phyloP scores from a whole-genome alignment of 1,140 invertebrate genomes.

The Lepidurus arcticus region DNA sequence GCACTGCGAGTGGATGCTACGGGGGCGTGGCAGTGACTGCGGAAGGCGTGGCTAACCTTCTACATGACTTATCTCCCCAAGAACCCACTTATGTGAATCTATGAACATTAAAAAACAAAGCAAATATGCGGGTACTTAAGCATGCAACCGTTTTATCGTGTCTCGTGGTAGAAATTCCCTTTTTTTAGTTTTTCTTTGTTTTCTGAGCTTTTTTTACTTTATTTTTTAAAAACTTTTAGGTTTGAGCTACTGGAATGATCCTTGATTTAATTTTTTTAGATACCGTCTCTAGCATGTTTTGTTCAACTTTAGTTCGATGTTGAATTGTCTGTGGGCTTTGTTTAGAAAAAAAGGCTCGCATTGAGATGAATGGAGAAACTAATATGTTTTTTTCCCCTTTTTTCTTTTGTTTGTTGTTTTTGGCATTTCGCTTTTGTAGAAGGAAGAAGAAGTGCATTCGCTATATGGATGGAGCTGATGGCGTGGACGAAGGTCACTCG shows the following conservation, averaged over 20 bases:
- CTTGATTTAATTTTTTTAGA: no score
- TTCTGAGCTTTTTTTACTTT: background rate
- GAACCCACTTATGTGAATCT: slow-evolving; percentile 89
- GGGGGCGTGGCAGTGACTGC: background rate
- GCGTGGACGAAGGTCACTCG: slow-evolving; percentile 60
- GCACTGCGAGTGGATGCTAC: background rate
- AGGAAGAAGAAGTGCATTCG: slow-evolving; percentile 98
- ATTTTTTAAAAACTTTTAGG: no score
- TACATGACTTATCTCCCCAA: slow-evolving; percentile 57
- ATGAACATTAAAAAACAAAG: slow-evolving; percentile 48
- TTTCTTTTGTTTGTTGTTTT: slow-evolving; percentile 11
- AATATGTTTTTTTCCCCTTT: no score
- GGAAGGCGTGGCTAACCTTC: slow-evolving; percentile 11
- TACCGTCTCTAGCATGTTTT: no score
- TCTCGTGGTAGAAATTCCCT: background rate
- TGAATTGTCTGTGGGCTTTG: no score
- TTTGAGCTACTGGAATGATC: no score
- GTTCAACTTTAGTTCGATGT: no score
- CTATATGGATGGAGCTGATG: slow-evolving; percentile 67
- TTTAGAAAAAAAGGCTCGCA: no score
- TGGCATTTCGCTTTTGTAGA: slow-evolving; percentile 55
- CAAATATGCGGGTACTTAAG: slow-evolving; percentile 19
- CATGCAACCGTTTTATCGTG: background rate
- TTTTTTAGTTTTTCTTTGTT: background rate
- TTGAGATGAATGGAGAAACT: no score